Conservation (phyloP, 2,888 invertebrate species). For the Callyntrura guangdongensis region DNA sequence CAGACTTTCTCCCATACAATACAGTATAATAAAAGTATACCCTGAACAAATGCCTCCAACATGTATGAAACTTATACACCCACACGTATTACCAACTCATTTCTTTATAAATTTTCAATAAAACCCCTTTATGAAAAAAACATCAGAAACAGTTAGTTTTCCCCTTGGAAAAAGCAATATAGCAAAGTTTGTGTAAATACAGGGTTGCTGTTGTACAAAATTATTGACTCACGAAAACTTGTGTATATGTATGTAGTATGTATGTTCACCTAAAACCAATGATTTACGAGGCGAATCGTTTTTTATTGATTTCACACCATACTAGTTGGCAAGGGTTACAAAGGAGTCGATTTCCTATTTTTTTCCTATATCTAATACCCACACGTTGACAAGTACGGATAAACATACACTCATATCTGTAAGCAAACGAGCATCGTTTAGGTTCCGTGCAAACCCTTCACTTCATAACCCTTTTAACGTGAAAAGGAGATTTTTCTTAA, state of each 20-base stretch:
- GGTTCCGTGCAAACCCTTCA: not conserved
- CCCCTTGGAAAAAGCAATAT: not conserved
- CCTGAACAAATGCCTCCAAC: no score
- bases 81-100: not conserved
- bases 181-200: not conserved
- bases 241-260: not conserved
- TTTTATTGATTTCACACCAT: slow-evolving; percentile 26
- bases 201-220: not conserved
- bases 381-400: slow-evolving; percentile 15
- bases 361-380: not conserved
- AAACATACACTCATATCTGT: not conserved
- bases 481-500: not conserved
- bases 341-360: not conserved
- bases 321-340: not conserved
- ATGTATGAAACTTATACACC: not conserved
- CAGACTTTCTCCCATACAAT: no score
- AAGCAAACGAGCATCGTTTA: not conserved
- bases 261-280: not conserved
- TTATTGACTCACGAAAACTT: not conserved
- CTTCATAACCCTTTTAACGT: not conserved
- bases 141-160: not conserved
- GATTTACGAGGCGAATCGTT: slow-evolving; percentile 21
- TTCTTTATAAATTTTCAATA: not conserved
- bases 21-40: no score
- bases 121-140: not conserved